A percentile compares a stretch with the other conserved stretches of the same genome.
These are phyloP conservation scores for Pachyramphus minor DNA, from an alignment of 2,113 vertebrate genomes.

Conservation along the genomic window DNA sequence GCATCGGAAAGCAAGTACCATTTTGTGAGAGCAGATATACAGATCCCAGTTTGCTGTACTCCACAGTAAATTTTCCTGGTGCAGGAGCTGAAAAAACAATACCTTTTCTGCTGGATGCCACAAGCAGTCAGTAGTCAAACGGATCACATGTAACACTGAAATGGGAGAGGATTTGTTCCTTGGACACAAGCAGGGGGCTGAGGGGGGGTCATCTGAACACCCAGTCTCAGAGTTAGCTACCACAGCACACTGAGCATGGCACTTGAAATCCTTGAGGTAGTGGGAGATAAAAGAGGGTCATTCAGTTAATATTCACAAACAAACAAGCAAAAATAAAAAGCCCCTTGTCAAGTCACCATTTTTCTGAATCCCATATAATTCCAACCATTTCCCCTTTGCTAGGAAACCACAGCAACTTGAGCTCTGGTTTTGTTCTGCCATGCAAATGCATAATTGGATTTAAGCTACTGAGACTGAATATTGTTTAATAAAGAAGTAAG, in stretches of 20 bases:
- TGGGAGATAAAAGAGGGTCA: neutral
- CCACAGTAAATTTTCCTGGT: neutral
- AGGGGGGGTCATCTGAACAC: neutral
- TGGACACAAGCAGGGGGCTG: neutral
- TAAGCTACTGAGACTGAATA: neutral
- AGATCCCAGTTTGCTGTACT: neutral
- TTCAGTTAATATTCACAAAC: neutral
- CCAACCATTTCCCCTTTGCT: neutral
- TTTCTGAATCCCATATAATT: neutral
- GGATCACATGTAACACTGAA: neutral
- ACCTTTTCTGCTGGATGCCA: neutral
- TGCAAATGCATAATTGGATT: neutral
- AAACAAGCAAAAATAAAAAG: neutral
- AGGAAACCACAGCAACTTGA: neutral
- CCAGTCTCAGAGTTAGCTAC: neutral
- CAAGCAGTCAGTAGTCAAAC: neutral
- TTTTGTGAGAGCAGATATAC: neutral
- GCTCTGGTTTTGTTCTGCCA: neutral
- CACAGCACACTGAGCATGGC: rapidly evolving
- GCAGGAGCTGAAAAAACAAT: neutral
- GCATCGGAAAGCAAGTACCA: neutral
- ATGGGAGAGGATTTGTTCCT: neutral
- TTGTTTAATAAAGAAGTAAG: neutral
- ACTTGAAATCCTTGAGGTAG: neutral
- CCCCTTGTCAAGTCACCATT: neutral